Evolutionary conservation across 2,113 vertebrate genomes (phyloP), one percentile per base, ranked within the genome.

Genomic region (Siniperca chuatsi): DNA sequence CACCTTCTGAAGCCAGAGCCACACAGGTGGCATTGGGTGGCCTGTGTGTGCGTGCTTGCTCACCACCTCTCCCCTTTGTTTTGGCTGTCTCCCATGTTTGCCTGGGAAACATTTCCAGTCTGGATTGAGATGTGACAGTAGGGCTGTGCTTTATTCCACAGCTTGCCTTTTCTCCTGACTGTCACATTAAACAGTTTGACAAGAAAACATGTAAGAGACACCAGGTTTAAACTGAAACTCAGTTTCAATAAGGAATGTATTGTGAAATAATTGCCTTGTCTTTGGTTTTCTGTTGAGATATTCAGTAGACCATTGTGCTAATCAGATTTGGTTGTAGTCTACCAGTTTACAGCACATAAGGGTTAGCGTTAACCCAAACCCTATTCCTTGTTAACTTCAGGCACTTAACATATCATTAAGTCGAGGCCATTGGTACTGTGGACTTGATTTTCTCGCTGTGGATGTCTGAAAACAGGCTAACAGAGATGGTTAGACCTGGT

Each of bases 121-220:
- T 73, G 54, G 65, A 92, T 91, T 85, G 82, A 92, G 89, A 90
- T 72, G 75, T 86, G 67, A 91, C 79, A 82, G 75, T 42, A 50
- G 23, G 9, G 3, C 61, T 64, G 44, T 35, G 55, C 72, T 65
- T 60, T 80, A 7, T 40, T 55, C 16, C 40, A 12, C 40, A 52
- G 42, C 13, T 40, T 44, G 55, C 12, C 44, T 60, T 79, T 60
- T 61, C 76, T 65, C 58, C 20, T 42, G 18, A 11, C 23, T 68
- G n/a, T 71, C 44, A 66, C 50, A 48, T 55, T 29, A 52, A 79
- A 71, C 48, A 48, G 23, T 75, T 69, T 35, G 29, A 73, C 57
- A 8, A 69, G 25, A 70, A 89, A 4, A 42, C 52, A 69, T 9
- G 21, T 5, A 15, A 20, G 13, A 81, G 35, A 75, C 16, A 5